Conservation (phyloP, 2,797 vertebrate species). For the Sebastes matsubarae region DNA sequence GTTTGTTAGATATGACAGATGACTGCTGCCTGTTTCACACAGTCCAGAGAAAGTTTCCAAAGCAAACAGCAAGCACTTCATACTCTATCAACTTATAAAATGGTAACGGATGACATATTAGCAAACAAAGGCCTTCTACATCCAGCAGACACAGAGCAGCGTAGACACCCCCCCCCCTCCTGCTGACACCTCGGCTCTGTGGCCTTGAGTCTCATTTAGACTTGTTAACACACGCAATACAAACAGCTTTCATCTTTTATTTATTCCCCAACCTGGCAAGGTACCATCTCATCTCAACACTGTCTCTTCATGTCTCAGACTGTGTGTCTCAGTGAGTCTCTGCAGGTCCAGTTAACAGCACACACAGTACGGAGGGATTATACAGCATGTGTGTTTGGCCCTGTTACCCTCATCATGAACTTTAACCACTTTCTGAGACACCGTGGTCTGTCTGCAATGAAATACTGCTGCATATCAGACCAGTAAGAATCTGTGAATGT, state of each 20-base stretch:
- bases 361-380: not conserved
- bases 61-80: not conserved
- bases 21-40: too few species aligned
- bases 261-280: not conserved
- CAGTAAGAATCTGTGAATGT: not conserved
- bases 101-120: not conserved
- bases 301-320: not conserved
- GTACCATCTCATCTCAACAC: not conserved
- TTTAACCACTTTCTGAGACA: too few species aligned
- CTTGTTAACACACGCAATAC: not conserved
- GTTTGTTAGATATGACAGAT: too few species aligned
- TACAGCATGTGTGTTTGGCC: not conserved
- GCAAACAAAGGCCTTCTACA: not conserved
- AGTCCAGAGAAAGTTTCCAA: too few species aligned
- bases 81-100: not conserved
- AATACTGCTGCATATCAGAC: not conserved
- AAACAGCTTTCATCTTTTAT: not conserved
- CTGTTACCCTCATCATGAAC: too few species aligned
- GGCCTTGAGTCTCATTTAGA: not conserved
- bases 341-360: not conserved
- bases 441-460: too few species aligned
- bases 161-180: too few species aligned
- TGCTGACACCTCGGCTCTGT: not conserved
- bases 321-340: not conserved
- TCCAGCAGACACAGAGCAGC: not conserved